Evolutionary conservation across 2,888 invertebrate species (phyloP), one percentile per base, ranked within the genome.

Genomic region (Eupithecia dodoneata): DNA sequence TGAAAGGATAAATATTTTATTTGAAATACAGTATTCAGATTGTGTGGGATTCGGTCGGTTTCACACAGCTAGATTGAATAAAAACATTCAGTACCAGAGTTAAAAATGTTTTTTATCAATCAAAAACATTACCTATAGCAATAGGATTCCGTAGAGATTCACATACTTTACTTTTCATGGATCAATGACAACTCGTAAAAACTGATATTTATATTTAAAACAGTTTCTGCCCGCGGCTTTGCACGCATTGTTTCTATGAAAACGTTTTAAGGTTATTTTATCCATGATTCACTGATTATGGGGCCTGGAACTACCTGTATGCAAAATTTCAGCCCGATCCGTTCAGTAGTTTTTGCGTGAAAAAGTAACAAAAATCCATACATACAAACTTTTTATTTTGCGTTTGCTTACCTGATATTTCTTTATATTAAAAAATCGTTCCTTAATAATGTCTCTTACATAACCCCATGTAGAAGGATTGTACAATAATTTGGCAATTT

Each of bases 401-500:
- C n/a, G n/a, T n/a, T n/a, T n/a, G n/a, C n/a, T n/a, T n/a, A n/a
- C n/a, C n/a, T n/a, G n/a, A n/a, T n/a, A n/a, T n/a, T n/a, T n/a
- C n/a, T n/a, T n/a, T n/a, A n/a, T n/a, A n/a, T 30, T 30, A 30
- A 30, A 7, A 55, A 9, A 77, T 77, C 80, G 92, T 92, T 44
- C 2, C 45, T 45, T 10, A 42, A 18, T 67, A 91, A 90, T 85
- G 84, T 82, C 86, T 91, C 90, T 90, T 90, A 88, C 88, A 87
- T 85, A 85, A 82, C 83, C 85, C 83, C 79, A 85, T 86, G 45
- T 87, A 87, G 88, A 87, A 86, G 89, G 90, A 92, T 92, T 89
- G 89, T 87, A 85, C 90, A 92, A 91, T 90, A 91, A 92, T 93
- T 92, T 88, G 90, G 4, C 10, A 63, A 63, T 63, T 30, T 63